phyloP scores from a whole-genome alignment of 2,888 invertebrate genomes.

The Prionchulus punctatus region DNA sequence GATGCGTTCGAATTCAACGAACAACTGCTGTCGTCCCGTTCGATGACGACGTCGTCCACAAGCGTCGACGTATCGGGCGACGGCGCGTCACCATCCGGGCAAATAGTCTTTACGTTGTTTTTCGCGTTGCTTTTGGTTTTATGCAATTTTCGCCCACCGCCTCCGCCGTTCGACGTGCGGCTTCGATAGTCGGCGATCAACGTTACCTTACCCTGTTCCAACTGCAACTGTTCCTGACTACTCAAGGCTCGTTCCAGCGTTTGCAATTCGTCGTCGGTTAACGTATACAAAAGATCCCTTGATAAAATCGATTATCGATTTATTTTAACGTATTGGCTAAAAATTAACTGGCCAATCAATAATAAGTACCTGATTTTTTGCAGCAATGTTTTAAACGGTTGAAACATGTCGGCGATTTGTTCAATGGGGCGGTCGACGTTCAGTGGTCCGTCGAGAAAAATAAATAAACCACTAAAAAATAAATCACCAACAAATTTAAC shows the following conservation, averaged over 20 bases:
- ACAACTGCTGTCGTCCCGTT: too few species aligned
- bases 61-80: too few species aligned
- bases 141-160: not conserved
- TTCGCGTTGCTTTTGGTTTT: not conserved
- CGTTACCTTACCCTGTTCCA: not conserved
- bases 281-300: conserved; percentile 69
- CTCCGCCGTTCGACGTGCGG: not conserved
- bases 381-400: conserved; percentile 45
- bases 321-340: too few species aligned
- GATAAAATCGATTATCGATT: too few species aligned
- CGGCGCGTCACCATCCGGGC: too few species aligned
- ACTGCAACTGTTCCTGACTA: conserved; percentile 58
- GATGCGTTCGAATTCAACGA: too few species aligned
- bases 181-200: conserved; percentile 5
- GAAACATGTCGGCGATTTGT: conserved; percentile 86
- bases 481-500: too few species aligned
- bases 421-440: conserved; percentile 65
- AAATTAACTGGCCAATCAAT: too few species aligned
- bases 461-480: conserved; percentile 57
- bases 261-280: conserved; percentile 64
- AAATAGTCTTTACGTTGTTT: not conserved
- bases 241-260: conserved; percentile 73
- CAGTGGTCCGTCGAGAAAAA: conserved; percentile 76
- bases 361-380: conserved; percentile 26
- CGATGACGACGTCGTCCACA: too few species aligned